Evolutionary conservation across 2,888 invertebrate genomes (phyloP), one percentile per base, ranked within the genome.

Genomic region (Agonum fuliginosum): DNA sequence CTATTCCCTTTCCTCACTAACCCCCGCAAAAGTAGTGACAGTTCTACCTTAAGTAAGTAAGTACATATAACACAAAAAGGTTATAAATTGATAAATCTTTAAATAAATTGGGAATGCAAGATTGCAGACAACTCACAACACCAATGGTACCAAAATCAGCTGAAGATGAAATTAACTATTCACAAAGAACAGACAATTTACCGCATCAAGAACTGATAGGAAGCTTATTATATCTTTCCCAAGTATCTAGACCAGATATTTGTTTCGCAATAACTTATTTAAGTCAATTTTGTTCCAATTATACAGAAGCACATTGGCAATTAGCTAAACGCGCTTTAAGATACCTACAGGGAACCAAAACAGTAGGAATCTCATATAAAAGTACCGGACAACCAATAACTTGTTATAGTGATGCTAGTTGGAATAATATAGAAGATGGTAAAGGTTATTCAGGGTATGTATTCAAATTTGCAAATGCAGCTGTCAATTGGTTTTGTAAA

Each of bases 361-460:
- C 30, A 3, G 3, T 30, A 30, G 30, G 30, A 30, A 30, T 30
- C 8, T 30, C 30, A 30, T 30, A 30, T 8, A 30, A 30, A 30
- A 30, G 30, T 5, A 30, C 30, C 3, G 30, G 30, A 30, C 3
- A 8, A 30, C 4, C 3, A 30, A 30, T 30, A 30, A 30, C 8
- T 30, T 3, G 30, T 30, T 30, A 30, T 30, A 30, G 30, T 30
- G 30, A 30, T 3, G 30, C 30, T 30, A 30, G 30, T 30, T 30
- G 30, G 30, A 30, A 30, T 8, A 30, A 30, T 30, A 8, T 30
- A 30, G 30, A 30, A 30, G 8, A 30, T 30, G 30, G 48, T 4
- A 48, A 48, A 19, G 51, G 51, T 22, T 51, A 4, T 51, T 51
- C 51, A 5, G 51, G 19, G n/a, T n/a, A 1, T 51, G 24, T 51